phyloP scores from a whole-genome alignment of 1,140 invertebrate genomes.

The Zaprionus lachaisei region DNA sequence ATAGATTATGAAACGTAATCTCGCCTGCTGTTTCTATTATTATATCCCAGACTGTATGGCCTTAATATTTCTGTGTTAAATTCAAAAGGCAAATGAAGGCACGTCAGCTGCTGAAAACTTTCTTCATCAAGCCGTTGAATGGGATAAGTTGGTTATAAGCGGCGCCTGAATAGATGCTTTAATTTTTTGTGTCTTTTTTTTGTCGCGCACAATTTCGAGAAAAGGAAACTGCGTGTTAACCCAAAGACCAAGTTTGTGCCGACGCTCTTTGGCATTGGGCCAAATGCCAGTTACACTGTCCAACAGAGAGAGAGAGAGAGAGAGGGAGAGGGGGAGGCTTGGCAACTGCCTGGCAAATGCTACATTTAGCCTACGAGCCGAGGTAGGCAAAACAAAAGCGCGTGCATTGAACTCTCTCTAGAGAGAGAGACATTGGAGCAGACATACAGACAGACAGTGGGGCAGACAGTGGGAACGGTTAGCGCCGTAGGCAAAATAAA shows the following conservation, averaged over 20 bases:
- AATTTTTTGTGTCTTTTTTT: slow-evolving; percentile 51
- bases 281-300: slow-evolving; percentile 20
- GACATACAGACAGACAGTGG: not conserved
- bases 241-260: slow-evolving; percentile 76
- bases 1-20: not conserved
- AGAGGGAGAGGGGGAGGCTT: slow-evolving; percentile 11
- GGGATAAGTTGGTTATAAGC: slow-evolving; percentile 48
- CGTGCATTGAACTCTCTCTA: slow-evolving; percentile 69
- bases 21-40: too few relatives aligned
- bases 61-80: slow-evolving; percentile 68
- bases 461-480: not conserved
- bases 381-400: slow-evolving; percentile 62
- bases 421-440: not conserved
- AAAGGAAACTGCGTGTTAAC: slow-evolving; percentile 37
- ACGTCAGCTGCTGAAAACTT: slow-evolving; percentile 55
- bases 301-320: not conserved
- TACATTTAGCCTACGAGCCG: slow-evolving; percentile 65
- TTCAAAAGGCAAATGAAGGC: slow-evolving; percentile 64
- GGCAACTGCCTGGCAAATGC: slow-evolving; percentile 55
- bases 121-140: slow-evolving; percentile 72
- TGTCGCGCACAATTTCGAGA: slow-evolving; percentile 39
- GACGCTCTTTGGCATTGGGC: slow-evolving; percentile 51
- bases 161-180: slow-evolving; percentile 76
- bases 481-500: slow-evolving; percentile 21
- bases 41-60: not conserved